These are phyloP conservation scores for Amiota mariae DNA, from an alignment of 2,888 invertebrate species.

Conservation along the genomic window DNA sequence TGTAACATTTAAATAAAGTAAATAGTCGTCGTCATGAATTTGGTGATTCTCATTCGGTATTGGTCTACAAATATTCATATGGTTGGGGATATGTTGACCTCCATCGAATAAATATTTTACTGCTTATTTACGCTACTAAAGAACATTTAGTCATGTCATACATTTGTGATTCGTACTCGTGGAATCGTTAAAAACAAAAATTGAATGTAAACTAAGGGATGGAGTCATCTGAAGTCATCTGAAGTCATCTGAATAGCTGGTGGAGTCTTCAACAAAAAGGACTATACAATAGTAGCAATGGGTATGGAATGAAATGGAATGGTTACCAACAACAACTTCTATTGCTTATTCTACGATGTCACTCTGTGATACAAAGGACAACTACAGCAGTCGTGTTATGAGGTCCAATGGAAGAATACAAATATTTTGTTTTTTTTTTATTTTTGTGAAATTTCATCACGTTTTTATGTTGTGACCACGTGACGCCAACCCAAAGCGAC, in stretches of 20 bases:
- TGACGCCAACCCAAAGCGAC: constrained; percentile 65
- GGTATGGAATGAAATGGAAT: not conserved
- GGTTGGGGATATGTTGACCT: constrained; percentile 3
- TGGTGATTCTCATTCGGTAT: constrained; percentile 24
- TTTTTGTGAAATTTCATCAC: constrained; percentile 72
- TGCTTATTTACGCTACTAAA: constrained; percentile 67
- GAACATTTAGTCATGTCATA: constrained; percentile 66
- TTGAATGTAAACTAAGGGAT: not conserved
- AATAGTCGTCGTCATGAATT: not conserved
- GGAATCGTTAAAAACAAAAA: constrained; percentile 57
- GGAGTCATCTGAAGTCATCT: too few species aligned
- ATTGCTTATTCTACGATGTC: constrained; percentile 49
- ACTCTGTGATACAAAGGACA: constrained; percentile 41
- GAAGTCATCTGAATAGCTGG: too few species aligned
- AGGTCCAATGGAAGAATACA: constrained; percentile 36
- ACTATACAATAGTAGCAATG: not conserved
- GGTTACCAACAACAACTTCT: not conserved
- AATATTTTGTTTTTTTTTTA: constrained; percentile 46
- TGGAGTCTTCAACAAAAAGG: too few species aligned
- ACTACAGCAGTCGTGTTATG: constrained; percentile 15
- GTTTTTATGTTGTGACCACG: constrained; percentile 74
- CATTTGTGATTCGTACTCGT: constrained; percentile 51
- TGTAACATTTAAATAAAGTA: not conserved
- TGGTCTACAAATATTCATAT: not conserved
- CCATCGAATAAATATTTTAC: constrained; percentile 68